Conservation (phyloP, 2,797 vertebrate species). For the Gambusia yucatana region DNA sequence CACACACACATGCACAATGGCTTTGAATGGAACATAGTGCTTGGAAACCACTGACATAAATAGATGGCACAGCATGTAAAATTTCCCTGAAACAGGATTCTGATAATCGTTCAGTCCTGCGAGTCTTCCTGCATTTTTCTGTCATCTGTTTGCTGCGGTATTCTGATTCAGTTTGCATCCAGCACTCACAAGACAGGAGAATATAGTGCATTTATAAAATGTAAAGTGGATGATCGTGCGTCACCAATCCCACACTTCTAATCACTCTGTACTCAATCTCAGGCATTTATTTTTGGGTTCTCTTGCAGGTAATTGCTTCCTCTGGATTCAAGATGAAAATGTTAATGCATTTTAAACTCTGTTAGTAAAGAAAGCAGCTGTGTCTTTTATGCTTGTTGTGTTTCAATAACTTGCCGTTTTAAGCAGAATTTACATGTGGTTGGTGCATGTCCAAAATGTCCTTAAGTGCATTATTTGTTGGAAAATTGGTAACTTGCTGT, state of each 20-base stretch:
- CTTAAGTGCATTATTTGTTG: not conserved
- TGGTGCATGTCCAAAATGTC: not conserved
- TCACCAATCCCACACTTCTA: not conserved
- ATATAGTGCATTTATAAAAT: constrained; percentile 3
- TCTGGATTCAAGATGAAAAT: not conserved
- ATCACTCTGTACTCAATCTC: not conserved
- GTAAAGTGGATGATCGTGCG: not conserved
- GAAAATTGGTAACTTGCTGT: not conserved
- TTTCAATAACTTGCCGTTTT: not conserved
- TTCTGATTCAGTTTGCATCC: constrained; percentile 22
- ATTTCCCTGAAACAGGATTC: constrained; percentile 1
- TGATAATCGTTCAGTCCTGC: not conserved
- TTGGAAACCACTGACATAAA: constrained; percentile 24
- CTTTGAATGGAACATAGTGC: not conserved
- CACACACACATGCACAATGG: not conserved
- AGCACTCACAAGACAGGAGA: not conserved
- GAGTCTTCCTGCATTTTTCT: constrained; percentile 19
- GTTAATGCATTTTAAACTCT: not conserved
- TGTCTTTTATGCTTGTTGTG: not conserved
- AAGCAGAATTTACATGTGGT: constrained; percentile 9
- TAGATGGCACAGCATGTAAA: constrained; percentile 1
- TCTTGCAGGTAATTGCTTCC: not conserved
- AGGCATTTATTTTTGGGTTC: constrained; percentile 9
- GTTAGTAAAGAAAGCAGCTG: not conserved
- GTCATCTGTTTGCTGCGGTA: not conserved